Conservation (phyloP, 2,113 vertebrate species). For the Corythoichthys intestinalis region DNA sequence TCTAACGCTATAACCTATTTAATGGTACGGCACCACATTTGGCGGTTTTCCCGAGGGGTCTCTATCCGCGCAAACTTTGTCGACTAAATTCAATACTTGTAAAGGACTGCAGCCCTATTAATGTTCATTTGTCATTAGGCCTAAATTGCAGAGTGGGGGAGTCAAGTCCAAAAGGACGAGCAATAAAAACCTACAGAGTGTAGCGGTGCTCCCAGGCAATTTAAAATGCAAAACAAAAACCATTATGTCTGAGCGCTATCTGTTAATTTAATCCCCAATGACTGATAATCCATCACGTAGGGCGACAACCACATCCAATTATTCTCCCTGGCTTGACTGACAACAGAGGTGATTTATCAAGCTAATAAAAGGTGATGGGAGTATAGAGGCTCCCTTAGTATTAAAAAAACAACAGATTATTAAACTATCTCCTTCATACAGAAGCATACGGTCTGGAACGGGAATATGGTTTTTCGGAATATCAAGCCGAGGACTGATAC, state of each 20-base stretch:
- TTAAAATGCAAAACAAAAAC: slow-evolving; percentile 99
- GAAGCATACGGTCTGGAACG: slow-evolving; percentile 51
- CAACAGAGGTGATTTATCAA: slow-evolving; percentile 99
- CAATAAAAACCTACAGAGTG: slow-evolving; percentile 87
- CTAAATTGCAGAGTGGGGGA: slow-evolving; percentile 19
- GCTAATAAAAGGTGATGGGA: slow-evolving; percentile 99
- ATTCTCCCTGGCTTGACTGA: slow-evolving; percentile 99
- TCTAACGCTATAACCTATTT: slow-evolving; percentile 27
- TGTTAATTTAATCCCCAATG: slow-evolving; percentile 99
- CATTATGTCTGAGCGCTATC: slow-evolving; percentile 99
- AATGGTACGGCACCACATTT: not conserved
- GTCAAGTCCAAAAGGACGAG: slow-evolving; percentile 76
- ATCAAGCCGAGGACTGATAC: not conserved
- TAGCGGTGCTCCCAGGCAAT: slow-evolving; percentile 90
- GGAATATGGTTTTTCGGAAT: slow-evolving; percentile 31
- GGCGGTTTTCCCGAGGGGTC: not conserved
- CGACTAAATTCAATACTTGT: slow-evolving; percentile 41
- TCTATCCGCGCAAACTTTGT: slow-evolving; percentile 8
- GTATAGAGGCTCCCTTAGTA: slow-evolving; percentile 81
- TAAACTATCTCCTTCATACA: slow-evolving; percentile 64
- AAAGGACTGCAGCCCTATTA: slow-evolving; percentile 30
- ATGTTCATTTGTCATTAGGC: slow-evolving; percentile 54
- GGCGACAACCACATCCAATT: slow-evolving; percentile 99
- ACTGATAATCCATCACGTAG: slow-evolving; percentile 99
- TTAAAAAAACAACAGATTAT: slow-evolving; percentile 76